Base-by-base conservation (phyloP, 2,888 invertebrate genomes). In the Macrosoma leucophasiata region DNA sequence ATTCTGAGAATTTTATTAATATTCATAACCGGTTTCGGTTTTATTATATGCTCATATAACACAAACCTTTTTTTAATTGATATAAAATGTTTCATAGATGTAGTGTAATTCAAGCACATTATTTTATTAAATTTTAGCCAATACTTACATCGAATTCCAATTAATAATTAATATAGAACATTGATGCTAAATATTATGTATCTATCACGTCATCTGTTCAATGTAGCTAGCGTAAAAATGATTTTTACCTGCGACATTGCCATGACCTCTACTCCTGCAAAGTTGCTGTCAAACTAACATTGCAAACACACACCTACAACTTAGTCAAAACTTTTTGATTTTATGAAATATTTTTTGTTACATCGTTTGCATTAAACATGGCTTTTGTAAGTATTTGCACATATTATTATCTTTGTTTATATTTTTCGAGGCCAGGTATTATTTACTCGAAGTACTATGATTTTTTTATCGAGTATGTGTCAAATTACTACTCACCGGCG, bases 221-320 rank as follows among this genome's bases (percentile, higher is more conserved):
- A 53, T 58, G 59, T 60, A 49, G 48, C 58, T 46, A 62, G 48
- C 38, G 41, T 47, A 55, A 57, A 64, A 58, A 67, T 55, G 43
- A 42, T 48, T 43, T 46, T 43, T 56, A 52, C 47, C 52, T 64
- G 55, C 75, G 78, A 74, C 77, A 68, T 78, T 79, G 67, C 46
- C 28, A 48, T 78, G 79, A 78, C 79, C 79, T 76, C 59, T 62
- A 67, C 49, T 62, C 63, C 66, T 67, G 64, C 45, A 30, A 46
- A 52, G 44, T 50, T 45, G 52, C 69, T 73, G 76, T 74, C 76
- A 74, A 67, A 67, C 54, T 55, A 51, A n/a, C n/a, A 27, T 41
- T 42, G 36, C 33, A 22, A 28, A 40, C 38, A 32, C 29, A 32
- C 23, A 27, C 31, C 29, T 31, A 38, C 31, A 43, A 37, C 33